Conservation (phyloP, 1,140 invertebrate species). For the Heterodera schachtii region DNA sequence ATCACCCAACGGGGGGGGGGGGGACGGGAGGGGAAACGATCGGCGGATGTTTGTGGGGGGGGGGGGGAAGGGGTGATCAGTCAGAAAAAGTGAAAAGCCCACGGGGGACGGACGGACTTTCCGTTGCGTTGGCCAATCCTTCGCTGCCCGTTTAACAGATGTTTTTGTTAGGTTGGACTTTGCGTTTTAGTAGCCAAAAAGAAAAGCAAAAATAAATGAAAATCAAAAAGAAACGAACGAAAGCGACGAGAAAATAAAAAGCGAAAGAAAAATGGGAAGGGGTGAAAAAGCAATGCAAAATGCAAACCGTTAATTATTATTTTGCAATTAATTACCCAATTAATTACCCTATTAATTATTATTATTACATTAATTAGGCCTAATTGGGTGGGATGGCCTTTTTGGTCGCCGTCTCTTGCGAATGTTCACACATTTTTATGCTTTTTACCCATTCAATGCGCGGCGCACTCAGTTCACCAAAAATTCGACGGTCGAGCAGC, state of each 20-base stretch:
- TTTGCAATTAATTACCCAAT: too few species aligned
- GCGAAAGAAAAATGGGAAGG: not conserved
- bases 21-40: not conserved
- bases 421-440: not conserved
- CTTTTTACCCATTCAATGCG: constrained; percentile 59
- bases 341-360: too few species aligned
- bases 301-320: not conserved
- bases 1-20: not conserved
- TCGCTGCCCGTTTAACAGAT: not conserved
- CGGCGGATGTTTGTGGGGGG: not conserved
- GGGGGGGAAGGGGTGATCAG: not conserved
- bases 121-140: too few species aligned
- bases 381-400: too few species aligned
- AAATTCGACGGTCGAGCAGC: constrained; percentile 52
- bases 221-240: constrained; percentile 32
- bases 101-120: too few species aligned
- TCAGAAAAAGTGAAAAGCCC: not conserved
- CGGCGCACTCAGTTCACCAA: constrained; percentile 58
- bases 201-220: not conserved
- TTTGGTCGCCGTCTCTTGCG: not conserved
- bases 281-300: not conserved
- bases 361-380: too few species aligned
- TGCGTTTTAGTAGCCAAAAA: not conserved
- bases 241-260: not conserved
- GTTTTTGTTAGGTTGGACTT: not conserved